phyloP scores from a whole-genome alignment of 2,797 vertebrate genomes.

The Orientallactaga sibirica region DNA sequence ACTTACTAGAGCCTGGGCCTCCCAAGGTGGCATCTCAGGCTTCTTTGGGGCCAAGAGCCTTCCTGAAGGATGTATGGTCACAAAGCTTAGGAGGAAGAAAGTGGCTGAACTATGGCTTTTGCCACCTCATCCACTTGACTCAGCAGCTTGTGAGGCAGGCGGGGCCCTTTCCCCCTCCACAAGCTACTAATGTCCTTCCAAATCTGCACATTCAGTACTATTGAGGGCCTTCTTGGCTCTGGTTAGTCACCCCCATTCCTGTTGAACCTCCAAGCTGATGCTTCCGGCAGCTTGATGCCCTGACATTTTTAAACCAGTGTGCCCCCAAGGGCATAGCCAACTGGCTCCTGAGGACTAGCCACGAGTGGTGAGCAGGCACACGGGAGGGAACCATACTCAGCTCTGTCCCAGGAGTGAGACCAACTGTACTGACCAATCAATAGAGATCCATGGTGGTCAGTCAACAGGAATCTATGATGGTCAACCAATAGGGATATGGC shows the following conservation, averaged over 20 bases:
- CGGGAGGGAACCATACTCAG: neutral
- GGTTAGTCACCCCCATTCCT: neutral
- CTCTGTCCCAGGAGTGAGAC: neutral
- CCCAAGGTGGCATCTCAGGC: neutral
- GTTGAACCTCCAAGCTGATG: neutral
- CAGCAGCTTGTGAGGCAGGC: neutral
- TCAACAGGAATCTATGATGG: neutral
- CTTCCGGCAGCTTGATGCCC: neutral
- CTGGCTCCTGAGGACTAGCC: neutral
- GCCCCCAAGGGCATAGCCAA: neutral
- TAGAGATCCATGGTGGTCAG: neutral
- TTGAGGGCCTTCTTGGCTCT: neutral
- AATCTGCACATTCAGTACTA: neutral
- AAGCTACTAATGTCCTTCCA: neutral
- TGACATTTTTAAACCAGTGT: neutral
- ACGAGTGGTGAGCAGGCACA: neutral
- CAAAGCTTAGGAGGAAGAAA: neutral
- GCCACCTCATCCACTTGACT: neutral
- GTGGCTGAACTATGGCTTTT: neutral
- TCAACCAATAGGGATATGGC: neutral
- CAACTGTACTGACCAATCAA: neutral
- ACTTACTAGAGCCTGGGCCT: neutral
- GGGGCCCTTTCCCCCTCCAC: neutral
- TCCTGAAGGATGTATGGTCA: neutral
- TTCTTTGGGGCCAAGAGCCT: neutral